Evolutionary conservation across 1,140 invertebrate species (phyloP).

Genomic region (Magallana ariakensis): DNA sequence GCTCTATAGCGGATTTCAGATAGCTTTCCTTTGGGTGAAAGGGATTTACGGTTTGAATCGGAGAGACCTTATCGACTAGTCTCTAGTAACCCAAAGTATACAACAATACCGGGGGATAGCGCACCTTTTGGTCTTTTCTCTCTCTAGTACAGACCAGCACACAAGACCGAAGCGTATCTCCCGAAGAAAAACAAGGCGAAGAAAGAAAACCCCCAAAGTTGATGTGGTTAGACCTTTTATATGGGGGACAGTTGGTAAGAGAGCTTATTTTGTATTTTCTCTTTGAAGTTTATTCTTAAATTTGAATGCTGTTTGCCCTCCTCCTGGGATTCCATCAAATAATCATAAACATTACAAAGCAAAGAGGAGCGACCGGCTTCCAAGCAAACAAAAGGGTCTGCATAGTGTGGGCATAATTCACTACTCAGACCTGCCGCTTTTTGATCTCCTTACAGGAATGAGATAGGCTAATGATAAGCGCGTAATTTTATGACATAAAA

Average conservation of each 20-base stretch:
- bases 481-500: background rate
- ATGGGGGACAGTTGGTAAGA: conserved; percentile 10
- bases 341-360: conserved; percentile 4
- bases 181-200: background rate
- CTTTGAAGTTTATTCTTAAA: conserved; percentile 9
- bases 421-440: background rate
- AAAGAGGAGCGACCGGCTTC: background rate
- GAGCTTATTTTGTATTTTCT: background rate
- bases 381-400: background rate
- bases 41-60: conserved; percentile 18
- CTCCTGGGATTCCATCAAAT: background rate
- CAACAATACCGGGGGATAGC: background rate
- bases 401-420: background rate
- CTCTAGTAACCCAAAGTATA: background rate
- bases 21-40: conserved; percentile 23
- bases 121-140: background rate
- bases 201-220: background rate
- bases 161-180: background rate
- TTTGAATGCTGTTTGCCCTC: background rate
- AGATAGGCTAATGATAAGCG: background rate
- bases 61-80: conserved; percentile 21
- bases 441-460: background rate
- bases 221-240: background rate
- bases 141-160: background rate
- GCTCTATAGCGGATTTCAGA: conserved; percentile 27